Evolutionary conservation across 2,797 vertebrate species (phyloP).

Genomic region (Apogon talboti): DNA sequence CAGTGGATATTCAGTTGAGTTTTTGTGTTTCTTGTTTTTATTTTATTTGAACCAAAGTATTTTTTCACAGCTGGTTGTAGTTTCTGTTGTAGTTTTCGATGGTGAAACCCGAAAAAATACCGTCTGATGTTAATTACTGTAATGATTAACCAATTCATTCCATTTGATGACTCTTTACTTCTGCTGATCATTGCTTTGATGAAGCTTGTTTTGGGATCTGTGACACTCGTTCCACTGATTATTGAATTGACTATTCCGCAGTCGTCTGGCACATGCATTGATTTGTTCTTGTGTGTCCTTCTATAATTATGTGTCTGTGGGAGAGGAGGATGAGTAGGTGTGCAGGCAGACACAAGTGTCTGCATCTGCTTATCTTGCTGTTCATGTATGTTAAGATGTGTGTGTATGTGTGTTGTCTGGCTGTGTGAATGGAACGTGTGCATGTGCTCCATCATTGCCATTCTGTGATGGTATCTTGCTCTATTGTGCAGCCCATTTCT

Average conservation of each 20-base stretch:
- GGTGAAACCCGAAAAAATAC: no score
- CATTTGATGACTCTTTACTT: not conserved
- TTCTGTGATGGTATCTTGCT: slow-evolving; percentile 54
- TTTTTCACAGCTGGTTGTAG: no score
- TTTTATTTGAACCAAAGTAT: no score
- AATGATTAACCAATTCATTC: not conserved
- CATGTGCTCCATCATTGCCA: slow-evolving; percentile 24
- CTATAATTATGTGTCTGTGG: slow-evolving; percentile 17
- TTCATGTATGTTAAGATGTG: slow-evolving; percentile 10
- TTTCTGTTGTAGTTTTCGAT: no score
- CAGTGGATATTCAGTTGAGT: no score
- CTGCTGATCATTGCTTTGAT: slow-evolving; percentile 17
- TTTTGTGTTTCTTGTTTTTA: no score
- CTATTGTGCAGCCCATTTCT: slow-evolving; percentile 40
- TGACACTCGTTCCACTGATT: slow-evolving; percentile 17
- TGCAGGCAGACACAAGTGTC: slow-evolving; percentile 20
- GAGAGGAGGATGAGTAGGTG: not conserved
- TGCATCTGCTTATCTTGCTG: slow-evolving; percentile 19
- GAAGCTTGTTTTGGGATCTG: not conserved
- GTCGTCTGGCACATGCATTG: slow-evolving; percentile 15
- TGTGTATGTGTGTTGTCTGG: slow-evolving; percentile 9
- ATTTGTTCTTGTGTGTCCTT: slow-evolving; percentile 12
- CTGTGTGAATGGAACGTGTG: slow-evolving; percentile 4
- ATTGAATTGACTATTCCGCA: slow-evolving; percentile 11
- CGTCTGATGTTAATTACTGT: not conserved